Evolutionary conservation across 2,888 invertebrate genomes (phyloP).

Genomic region (Epirrhoe tristata): DNA sequence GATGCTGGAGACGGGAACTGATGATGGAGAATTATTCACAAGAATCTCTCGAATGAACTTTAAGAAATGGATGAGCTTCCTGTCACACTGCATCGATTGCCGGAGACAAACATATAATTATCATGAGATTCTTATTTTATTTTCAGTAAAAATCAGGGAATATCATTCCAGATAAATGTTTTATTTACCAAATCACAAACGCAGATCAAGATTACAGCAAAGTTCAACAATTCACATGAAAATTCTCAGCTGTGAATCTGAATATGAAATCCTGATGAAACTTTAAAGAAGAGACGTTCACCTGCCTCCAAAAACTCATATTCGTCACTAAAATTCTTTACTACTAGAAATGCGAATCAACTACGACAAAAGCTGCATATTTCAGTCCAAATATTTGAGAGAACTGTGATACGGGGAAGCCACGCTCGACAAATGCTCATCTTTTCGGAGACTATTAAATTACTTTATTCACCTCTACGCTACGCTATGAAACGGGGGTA

Average conservation of each 20-base stretch:
- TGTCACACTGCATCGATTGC: background rate
- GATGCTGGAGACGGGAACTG: background rate
- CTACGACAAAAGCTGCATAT: conserved; percentile 26
- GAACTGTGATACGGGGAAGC: conserved; percentile 39
- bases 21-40: background rate
- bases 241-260: background rate
- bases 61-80: background rate
- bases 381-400: conserved; percentile 35
- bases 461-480: conserved; percentile 63
- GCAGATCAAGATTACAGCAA: background rate
- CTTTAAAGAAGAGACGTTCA: background rate
- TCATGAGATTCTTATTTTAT: too few relatives aligned
- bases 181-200: too few relatives aligned
- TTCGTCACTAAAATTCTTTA: background rate
- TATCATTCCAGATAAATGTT: too few relatives aligned
- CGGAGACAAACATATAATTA: too few relatives aligned
- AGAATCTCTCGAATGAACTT: background rate
- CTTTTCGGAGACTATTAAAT: conserved; percentile 67
- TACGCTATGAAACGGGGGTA: conserved; percentile 46
- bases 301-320: conserved; percentile 7
- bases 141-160: too few relatives aligned
- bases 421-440: conserved; percentile 59
- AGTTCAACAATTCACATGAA: background rate
- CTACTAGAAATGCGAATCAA: conserved; percentile 13
- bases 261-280: conserved; percentile 8